These are phyloP conservation scores for Caenorhabditis virilis DNA, from an alignment of 2,888 invertebrate species.

Conservation along the genomic window DNA sequence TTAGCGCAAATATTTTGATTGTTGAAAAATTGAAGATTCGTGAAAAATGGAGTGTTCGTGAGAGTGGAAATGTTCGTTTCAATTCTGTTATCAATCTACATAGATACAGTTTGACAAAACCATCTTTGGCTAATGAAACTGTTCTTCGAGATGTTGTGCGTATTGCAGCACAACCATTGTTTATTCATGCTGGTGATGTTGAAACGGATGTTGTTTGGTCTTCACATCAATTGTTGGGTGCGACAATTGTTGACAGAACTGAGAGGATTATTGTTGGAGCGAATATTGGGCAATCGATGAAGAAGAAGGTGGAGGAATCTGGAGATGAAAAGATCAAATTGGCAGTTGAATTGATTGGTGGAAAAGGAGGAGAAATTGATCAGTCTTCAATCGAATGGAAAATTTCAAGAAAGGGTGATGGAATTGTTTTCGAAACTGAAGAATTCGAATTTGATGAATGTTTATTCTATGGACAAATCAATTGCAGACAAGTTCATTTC, in stretches of 20 bases:
- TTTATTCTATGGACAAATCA: conserved; percentile 57
- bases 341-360: conserved; percentile 55
- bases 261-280: conserved; percentile 19
- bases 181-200: conserved; percentile 48
- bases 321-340: conserved; percentile 54
- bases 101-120: conserved; percentile 47
- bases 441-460: conserved; percentile 62
- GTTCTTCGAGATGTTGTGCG: conserved; percentile 41
- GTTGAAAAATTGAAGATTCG: conserved; percentile 5
- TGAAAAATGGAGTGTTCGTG: conserved; percentile 31
- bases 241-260: conserved; percentile 14
- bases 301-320: conserved; percentile 40
- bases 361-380: conserved; percentile 8
- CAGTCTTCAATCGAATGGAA: conserved; percentile 25
- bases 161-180: conserved; percentile 55
- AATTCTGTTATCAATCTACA: conserved; percentile 57
- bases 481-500: conserved; percentile 33
- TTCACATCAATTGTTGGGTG: conserved; percentile 38
- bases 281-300: conserved; percentile 25
- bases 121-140: conserved; percentile 39
- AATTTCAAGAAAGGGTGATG: conserved; percentile 38
- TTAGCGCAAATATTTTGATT: neutral
- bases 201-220: conserved; percentile 48
- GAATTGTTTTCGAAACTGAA: conserved; percentile 42
- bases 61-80: conserved; percentile 39